Conservation (phyloP, 2,113 vertebrate species). For the Zonotrichia leucophrys region DNA sequence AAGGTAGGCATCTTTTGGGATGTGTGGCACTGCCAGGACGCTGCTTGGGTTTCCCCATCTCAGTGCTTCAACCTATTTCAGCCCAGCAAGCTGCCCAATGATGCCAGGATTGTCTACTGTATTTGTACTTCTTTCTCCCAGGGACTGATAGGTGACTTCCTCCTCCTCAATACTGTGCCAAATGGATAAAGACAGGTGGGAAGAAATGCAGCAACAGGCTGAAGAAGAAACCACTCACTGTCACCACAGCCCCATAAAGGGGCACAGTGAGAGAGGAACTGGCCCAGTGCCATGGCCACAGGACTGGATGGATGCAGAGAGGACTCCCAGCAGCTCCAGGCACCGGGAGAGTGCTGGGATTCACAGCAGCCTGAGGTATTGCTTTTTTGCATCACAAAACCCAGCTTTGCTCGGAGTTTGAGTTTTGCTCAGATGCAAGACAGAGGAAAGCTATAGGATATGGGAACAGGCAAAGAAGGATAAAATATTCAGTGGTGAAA, state of each 20-base stretch:
- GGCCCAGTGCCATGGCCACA: fast-evolving
- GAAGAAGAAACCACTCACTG: not conserved
- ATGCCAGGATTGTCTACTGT: not conserved
- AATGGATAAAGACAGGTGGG: not conserved
- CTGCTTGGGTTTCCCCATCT: not conserved
- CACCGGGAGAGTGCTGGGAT: fast-evolving
- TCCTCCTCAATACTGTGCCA: not conserved
- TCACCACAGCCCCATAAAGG: not conserved
- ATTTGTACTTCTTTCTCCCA: not conserved
- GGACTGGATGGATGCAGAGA: not conserved
- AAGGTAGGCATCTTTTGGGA: not conserved
- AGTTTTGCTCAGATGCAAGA: not conserved
- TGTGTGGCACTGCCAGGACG: not conserved
- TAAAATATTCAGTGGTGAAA: not conserved
- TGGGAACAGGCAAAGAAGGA: not conserved
- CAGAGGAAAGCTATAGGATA: not conserved
- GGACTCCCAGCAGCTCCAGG: not conserved
- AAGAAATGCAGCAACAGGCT: not conserved
- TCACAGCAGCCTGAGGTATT: not conserved
- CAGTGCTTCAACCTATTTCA: not conserved
- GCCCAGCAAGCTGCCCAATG: not conserved
- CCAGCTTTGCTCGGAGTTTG: not conserved
- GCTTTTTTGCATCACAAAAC: not conserved
- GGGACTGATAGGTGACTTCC: not conserved
- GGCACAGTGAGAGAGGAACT: not conserved